Conservation (phyloP, 2,888 invertebrate species). For the Acheta domesticus region DNA sequence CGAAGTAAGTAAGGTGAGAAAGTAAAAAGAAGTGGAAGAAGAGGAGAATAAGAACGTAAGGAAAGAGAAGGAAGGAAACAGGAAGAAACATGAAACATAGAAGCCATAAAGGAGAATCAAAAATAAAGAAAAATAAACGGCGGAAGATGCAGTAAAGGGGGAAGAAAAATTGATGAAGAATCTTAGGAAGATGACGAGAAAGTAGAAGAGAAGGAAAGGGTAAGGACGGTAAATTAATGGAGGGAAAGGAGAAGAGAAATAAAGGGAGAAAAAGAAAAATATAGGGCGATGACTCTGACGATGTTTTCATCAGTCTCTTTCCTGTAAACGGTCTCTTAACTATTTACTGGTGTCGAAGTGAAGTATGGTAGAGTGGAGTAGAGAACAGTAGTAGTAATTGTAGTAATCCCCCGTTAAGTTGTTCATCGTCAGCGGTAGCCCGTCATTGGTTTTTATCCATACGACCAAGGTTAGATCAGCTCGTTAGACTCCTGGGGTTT, state of each 20-base stretch:
- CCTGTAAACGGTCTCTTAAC: no score
- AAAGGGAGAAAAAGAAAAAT: not conserved
- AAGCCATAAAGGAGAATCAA: not conserved
- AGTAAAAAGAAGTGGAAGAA: no score
- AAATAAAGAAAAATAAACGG: constrained; percentile 30
- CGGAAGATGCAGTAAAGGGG: not conserved
- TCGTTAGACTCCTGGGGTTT: no score
- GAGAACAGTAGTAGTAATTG: no score
- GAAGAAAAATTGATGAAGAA: constrained; percentile 31
- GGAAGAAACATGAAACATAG: not conserved
- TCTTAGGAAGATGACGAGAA: constrained; percentile 43
- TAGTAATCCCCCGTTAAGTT: no score
- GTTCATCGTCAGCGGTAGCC: no score
- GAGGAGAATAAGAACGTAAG: not conserved
- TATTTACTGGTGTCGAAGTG: no score
- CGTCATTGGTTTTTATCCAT: no score
- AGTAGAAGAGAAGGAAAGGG: constrained; percentile 32
- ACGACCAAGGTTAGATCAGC: no score
- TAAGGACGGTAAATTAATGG: not conserved
- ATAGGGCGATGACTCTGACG: not conserved
- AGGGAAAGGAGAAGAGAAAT: constrained; percentile 4
- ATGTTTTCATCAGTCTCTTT: no score
- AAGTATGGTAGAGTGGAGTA: no score
- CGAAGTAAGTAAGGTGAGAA: no score
- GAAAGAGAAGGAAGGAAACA: not conserved